Base-by-base conservation (phyloP, 2,888 invertebrate genomes). In the Mythimna albipuncta region DNA sequence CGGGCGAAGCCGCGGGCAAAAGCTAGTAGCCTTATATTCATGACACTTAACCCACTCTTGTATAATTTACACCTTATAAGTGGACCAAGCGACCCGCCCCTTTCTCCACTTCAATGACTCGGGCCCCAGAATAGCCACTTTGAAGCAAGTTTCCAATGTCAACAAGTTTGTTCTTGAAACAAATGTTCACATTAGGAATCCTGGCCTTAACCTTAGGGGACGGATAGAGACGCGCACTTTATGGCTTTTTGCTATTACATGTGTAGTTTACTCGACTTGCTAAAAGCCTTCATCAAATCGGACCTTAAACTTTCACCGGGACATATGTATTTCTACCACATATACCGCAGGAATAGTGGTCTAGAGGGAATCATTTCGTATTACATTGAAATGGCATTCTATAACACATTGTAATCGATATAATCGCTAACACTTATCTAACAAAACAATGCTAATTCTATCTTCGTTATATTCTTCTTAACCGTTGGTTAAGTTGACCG, bases 211-310 rank as follows among this genome's bases (percentile, higher is more conserved):
- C 75, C 84, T 69, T 83, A 64, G 67, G 84, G 84, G 80, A 69
- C 75, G 79, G 64, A 80, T 80, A 74, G 66, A 64, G 66, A 41
- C 50, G 35, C 69, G 62, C 80, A 52, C 80, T 80, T 83, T 83
- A 80, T 80, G 83, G 75, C 66, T 80, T 74, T 79, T 80, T 69
- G 81, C 66, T 83, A 66, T 80, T 50, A 80, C 81, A 74, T 68
- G 64, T 80, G 67, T 83, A 79, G 67, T 82, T 57, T 54, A 54
- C 54, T 50, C 32, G 64, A 66, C 59, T 69, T 50, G 64, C 80
- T 79, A 72, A 79, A 80, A 83, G 64, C 65, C 66, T 69, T 62
- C 66, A 58, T 69, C 47, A 69, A 66, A 83, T 66, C 63, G 26
- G 52, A 72, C 74, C 59, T 61, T 66, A 65, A 72, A 79, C 54